Percentiles rank a stretch among this genome's conserved stretches.
Evolutionary conservation across 1,140 invertebrate species (phyloP).

Genomic region (Diprion similis): DNA sequence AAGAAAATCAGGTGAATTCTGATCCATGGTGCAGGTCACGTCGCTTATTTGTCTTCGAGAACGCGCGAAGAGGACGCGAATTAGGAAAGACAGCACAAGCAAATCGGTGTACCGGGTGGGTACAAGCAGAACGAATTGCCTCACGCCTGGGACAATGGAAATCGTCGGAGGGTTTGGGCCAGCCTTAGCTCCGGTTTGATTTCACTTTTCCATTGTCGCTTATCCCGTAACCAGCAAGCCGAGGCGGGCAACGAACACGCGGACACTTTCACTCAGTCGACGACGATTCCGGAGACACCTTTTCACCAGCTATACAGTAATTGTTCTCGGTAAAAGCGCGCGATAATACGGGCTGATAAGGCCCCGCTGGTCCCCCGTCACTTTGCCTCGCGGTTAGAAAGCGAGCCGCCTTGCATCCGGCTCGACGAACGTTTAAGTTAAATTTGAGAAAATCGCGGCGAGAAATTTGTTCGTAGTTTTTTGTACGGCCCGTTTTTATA

Average conservation of each 20-base stretch:
- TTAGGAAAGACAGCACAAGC: too few relatives aligned
- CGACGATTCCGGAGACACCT: neutral
- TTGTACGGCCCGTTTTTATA: too few relatives aligned
- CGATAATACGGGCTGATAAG: neutral
- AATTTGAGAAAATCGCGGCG: neutral
- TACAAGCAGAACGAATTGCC: neutral
- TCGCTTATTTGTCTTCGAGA: too few relatives aligned
- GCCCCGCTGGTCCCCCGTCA: neutral
- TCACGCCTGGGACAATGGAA: neutral
- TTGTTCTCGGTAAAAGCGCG: neutral
- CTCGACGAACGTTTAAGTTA: conserved; percentile 6
- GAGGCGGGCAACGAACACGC: conserved; percentile 20
- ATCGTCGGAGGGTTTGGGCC: neutral
- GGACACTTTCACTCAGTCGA: conserved; percentile 34
- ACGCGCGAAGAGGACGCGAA: too few relatives aligned
- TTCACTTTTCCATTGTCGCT: conserved; percentile 50
- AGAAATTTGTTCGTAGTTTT: neutral
- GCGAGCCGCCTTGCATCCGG: conserved; percentile 30
- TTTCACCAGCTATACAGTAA: neutral
- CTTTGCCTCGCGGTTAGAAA: conserved; percentile 50
- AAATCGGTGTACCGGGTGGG: too few relatives aligned
- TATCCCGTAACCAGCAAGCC: conserved; percentile 21
- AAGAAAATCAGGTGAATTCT: too few relatives aligned
- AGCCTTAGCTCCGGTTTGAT: conserved; percentile 24
- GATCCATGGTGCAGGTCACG: too few relatives aligned